These are phyloP conservation scores for Trichacis sp. DNA, from an alignment of 2,888 invertebrate species.

Conservation along the genomic window DNA sequence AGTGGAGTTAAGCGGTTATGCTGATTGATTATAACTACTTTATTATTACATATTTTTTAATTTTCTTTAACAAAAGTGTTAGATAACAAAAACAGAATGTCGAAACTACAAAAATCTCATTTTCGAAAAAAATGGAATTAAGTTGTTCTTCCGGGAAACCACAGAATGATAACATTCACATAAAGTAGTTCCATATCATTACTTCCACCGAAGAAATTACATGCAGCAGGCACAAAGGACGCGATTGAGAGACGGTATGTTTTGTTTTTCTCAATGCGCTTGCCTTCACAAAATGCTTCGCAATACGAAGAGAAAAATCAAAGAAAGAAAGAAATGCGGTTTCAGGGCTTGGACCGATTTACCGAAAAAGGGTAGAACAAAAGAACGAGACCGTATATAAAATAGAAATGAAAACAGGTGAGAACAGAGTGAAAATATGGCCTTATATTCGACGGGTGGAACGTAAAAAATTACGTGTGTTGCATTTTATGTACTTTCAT, in stretches of 20 bases:
- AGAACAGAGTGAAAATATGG: conserved; percentile 35
- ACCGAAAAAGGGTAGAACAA: conserved; percentile 20
- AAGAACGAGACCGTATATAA: conserved; percentile 18
- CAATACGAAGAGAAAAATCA: conserved; percentile 17
- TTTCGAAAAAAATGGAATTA: no score
- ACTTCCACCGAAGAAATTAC: conserved; percentile 5
- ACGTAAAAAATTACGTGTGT: conserved; percentile 19
- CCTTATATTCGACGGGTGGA: conserved; percentile 30
- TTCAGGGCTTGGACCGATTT: conserved; percentile 28
- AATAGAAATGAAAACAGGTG: conserved; percentile 20
- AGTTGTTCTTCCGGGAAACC: no score
- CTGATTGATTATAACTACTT: no score
- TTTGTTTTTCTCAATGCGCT: conserved; percentile 46
- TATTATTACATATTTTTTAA: no score
- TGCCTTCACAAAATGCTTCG: conserved; percentile 23
- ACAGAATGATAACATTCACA: not conserved
- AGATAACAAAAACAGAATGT: no score
- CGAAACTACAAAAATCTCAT: no score
- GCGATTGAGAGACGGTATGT: conserved; percentile 53
- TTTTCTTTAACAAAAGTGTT: no score
- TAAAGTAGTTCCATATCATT: conserved; percentile 30
- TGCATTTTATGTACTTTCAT: conserved; percentile 27
- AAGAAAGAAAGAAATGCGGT: conserved; percentile 14
- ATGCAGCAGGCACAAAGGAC: conserved; percentile 45
- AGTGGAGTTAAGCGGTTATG: no score